These are phyloP conservation scores for Lagorchestes hirsutus DNA, from an alignment of 2,797 vertebrate genomes.

Conservation along the genomic window DNA sequence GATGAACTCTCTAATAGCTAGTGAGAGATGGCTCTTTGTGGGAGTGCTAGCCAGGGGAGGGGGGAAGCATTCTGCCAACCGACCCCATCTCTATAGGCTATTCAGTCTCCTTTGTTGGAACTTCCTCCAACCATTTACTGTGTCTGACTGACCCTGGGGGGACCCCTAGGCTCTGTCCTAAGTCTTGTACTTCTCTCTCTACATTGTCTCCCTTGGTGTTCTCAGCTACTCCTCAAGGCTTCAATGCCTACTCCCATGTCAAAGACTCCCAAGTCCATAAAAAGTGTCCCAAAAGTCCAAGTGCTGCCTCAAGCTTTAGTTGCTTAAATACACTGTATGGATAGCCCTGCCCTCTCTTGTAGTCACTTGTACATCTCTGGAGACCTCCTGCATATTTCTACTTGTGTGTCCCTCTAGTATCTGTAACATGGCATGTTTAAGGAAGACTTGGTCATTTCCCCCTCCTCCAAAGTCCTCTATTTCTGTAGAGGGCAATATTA, in stretches of 20 bases:
- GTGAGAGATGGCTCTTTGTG: slow-evolving; percentile 65
- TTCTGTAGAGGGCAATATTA: neutral
- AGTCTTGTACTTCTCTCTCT: neutral
- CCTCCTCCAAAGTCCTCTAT: neutral
- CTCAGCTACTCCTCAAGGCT: neutral
- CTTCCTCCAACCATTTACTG: neutral
- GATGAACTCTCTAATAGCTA: slow-evolving; percentile 76
- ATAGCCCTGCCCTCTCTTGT: neutral
- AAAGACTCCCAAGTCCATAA: neutral
- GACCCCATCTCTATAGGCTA: neutral
- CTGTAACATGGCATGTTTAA: neutral
- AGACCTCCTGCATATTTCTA: neutral
- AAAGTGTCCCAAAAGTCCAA: neutral
- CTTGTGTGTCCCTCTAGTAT: neutral
- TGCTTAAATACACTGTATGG: neutral
- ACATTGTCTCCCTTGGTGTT: slow-evolving; percentile 59
- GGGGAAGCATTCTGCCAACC: neutral
- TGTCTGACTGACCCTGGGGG: neutral
- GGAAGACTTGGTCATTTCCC: neutral
- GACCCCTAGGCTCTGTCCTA: neutral
- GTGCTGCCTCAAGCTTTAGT: neutral
- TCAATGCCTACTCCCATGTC: neutral
- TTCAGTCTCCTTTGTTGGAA: neutral
- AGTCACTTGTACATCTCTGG: neutral
- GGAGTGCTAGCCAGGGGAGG: neutral